Evolutionary conservation across 2,113 vertebrate species (phyloP).

Genomic region (Ptilorrhoa leucosticta): DNA sequence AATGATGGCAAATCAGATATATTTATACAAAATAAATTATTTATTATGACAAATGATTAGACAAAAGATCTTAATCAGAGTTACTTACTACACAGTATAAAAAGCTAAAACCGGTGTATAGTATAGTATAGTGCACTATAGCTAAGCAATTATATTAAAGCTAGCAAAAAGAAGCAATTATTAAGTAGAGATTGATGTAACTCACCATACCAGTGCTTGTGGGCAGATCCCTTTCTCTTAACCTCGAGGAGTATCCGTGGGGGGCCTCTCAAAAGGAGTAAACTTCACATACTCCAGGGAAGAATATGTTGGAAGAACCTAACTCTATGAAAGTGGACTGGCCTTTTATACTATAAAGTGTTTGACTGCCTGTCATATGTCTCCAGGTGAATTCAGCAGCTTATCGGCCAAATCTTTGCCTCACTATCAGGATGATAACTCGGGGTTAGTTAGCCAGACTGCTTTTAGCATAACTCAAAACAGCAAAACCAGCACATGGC

Average conservation of each 20-base stretch:
- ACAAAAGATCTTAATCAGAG: background rate
- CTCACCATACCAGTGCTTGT: background rate
- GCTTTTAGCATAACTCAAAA: background rate
- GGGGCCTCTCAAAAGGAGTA: background rate
- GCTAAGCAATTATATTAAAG: background rate
- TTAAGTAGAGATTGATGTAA: background rate
- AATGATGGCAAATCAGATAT: background rate
- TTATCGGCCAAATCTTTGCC: background rate
- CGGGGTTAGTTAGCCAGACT: background rate
- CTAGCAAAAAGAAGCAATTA: background rate
- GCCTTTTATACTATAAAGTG: background rate
- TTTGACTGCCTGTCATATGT: background rate
- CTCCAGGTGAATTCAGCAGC: background rate
- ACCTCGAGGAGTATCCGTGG: fast-evolving
- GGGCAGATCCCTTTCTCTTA: background rate
- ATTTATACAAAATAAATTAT: background rate
- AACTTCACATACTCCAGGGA: background rate
- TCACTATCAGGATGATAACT: background rate
- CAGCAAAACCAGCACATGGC: background rate
- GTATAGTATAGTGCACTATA: no score
- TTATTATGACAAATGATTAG: background rate
- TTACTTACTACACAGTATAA: background rate
- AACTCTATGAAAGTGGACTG: background rate
- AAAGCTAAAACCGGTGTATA: background rate
- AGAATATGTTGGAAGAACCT: background rate